Evolutionary conservation across 92 coral and sea anemone genomes (phyloP).

Genomic region (Metridium senile): DNA sequence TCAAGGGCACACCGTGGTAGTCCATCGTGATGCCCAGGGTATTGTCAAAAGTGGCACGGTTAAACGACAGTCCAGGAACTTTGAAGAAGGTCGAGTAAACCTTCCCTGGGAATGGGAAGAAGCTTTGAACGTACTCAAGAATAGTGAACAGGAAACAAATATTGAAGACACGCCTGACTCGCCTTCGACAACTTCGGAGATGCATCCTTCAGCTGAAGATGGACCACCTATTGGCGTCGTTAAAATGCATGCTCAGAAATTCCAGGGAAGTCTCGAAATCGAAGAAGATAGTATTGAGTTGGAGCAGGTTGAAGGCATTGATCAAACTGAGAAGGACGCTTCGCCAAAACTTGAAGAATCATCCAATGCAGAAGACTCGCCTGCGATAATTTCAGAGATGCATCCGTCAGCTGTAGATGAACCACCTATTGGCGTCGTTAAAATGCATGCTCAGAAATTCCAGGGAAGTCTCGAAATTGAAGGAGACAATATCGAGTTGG

Average conservation of each 20-base stretch:
- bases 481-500: slow-evolving; percentile 17
- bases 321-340: slow-evolving; percentile 4
- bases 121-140: slow-evolving; percentile 26
- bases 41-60: slow-evolving; percentile 75
- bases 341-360: no score
- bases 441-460: slow-evolving; percentile 60
- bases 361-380: no score
- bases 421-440: slow-evolving; percentile 68
- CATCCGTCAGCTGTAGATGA: slow-evolving; percentile 41
- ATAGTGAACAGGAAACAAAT: slow-evolving; percentile 13
- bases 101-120: slow-evolving; percentile 57
- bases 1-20: slow-evolving; percentile 10
- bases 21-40: slow-evolving; percentile 50
- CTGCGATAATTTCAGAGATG: slow-evolving; percentile 9
- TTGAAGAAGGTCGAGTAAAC: slow-evolving; percentile 74
- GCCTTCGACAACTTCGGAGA: slow-evolving; percentile 9
- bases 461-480: slow-evolving; percentile 33
- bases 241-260: slow-evolving; percentile 60
- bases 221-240: slow-evolving; percentile 73
- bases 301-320: slow-evolving; percentile 25
- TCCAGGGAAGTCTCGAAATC: slow-evolving; percentile 33
- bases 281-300: slow-evolving; percentile 20
- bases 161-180: slow-evolving; percentile 15
- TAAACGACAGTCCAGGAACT: slow-evolving; percentile 73
- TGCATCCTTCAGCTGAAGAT: slow-evolving; percentile 25